Evolutionary conservation across 1,140 invertebrate species (phyloP), one percentile per base, ranked within the genome.

Genomic region (Atta texana): DNA sequence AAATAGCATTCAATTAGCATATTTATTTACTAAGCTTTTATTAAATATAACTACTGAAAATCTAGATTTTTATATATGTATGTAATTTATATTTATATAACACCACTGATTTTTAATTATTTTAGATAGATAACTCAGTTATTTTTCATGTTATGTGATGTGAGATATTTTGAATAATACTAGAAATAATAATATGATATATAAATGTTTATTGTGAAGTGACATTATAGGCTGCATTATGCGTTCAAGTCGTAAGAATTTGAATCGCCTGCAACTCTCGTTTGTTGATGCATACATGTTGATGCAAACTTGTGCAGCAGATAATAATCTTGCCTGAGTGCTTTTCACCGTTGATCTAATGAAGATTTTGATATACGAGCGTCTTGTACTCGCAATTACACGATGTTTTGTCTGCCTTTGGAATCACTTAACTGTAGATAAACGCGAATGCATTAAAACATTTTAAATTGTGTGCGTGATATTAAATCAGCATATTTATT

Each of bases 351-450:
- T 53, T 59, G 49, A 6, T 66, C 64, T 66, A 82, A 28, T 55
- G 53, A 87, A 74, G 74, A 85, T 88, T 89, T 89, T 89, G 87
- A 88, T 89, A 80, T 88, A 88, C 44, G 88, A 88, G 49, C 68
- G 12, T 51, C 49, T 59, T 24, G 21, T 53, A 59, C 61, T 78
- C 31, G n/a, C 53, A 64, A 68, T 77, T 78, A 81, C 18, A 44
- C 74, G 74, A 72, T 61, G 51, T 24, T 28, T 44, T 44, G 59
- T 44, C 44, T 74, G 53, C 61, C 81, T 74, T 72, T 85, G 72
- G 24, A 85, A 89, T 88, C 86, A 28, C 59, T 24, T 57, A 64
- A 24, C 24, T 49, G n/a, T 68, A 72, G 80, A 85, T 88, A 68
- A 88, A 88, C 74, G 64, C 51, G 18, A 39, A 21, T 31, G 61